Conservation (phyloP, 2,113 vertebrate genomes). For the Malurus cyaneus region DNA sequence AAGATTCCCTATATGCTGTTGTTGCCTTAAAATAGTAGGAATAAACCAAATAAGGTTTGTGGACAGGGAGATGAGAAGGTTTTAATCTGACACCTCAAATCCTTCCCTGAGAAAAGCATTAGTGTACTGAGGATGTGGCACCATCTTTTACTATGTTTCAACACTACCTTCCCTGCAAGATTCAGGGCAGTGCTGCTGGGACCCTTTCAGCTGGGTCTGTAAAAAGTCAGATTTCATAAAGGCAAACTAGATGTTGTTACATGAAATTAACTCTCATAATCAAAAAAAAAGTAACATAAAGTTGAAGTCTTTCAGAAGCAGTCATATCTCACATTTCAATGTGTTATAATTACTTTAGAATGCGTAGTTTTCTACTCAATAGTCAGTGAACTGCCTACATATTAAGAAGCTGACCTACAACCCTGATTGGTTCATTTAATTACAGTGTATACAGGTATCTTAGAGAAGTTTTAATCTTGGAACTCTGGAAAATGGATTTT, state of each 20-base stretch:
- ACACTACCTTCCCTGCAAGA: background rate
- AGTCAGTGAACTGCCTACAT: background rate
- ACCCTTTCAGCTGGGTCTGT: background rate
- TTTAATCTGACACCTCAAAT: background rate
- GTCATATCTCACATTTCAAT: accelerated
- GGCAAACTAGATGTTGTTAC: background rate
- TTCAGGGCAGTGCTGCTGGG: background rate
- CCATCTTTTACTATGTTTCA: background rate
- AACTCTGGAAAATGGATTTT: background rate
- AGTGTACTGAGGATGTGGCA: background rate
- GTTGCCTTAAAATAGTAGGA: background rate
- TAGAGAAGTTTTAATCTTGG: background rate
- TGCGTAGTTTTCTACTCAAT: background rate
- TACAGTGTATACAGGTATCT: background rate
- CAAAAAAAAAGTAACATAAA: background rate
- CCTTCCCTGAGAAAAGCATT: background rate
- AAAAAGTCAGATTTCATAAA: background rate
- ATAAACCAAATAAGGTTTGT: background rate
- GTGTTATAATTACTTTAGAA: background rate
- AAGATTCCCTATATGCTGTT: background rate
- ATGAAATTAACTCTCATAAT: background rate
- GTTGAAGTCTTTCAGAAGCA: background rate
- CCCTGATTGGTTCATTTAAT: background rate
- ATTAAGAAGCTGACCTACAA: background rate
- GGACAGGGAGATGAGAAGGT: background rate